Evolutionary conservation across 1,140 invertebrate species (phyloP), one percentile per base, ranked within the genome.

Genomic region (Drosophila setifemur): DNA sequence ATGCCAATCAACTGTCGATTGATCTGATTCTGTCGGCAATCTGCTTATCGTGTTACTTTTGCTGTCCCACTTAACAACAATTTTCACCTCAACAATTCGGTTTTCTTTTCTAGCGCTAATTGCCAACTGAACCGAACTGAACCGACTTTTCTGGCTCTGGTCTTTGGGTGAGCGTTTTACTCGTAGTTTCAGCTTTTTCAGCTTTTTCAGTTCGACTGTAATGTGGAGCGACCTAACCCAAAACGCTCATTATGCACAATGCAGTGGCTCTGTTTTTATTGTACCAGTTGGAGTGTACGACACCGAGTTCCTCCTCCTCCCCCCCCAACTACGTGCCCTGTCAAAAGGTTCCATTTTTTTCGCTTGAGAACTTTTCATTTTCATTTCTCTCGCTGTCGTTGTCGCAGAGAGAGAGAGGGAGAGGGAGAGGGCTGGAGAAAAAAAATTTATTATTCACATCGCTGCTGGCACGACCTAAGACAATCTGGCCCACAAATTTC

Each of bases 341-440:
- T 74, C 70, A 85, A 83, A 73, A 57, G 61, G n/a, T 33, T 43
- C 18, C 31, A 33, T 54, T 67, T 33, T 4, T 14, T 14, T 54
- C 25, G 74, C 70, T 67, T 74, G 79, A 83, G 81, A 83, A 75
- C 60, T 83, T 86, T 83, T 83, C 79, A 68, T 71, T 83, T 83
- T 66, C 73, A 82, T 83, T 82, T 76, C 74, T 44, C 33, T 73
- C 42, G 63, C n/a, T n/a, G n/a, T n/a, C n/a, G n/a, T n/a, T n/a
- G n/a, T n/a, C n/a, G n/a, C n/a, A n/a, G n/a, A n/a, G n/a, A n/a
- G n/a, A n/a, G n/a, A n/a, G n/a, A n/a, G n/a, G n/a, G n/a, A n/a
- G 28, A 11, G 11, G 35, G 28, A 9, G 1, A 11, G 9, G 8
- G 9, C 12, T 3, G 1, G 9, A 7, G 7, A 16, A n/a, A 14